Base-by-base conservation (phyloP, 2,113 vertebrate species). In the Riparia riparia region DNA sequence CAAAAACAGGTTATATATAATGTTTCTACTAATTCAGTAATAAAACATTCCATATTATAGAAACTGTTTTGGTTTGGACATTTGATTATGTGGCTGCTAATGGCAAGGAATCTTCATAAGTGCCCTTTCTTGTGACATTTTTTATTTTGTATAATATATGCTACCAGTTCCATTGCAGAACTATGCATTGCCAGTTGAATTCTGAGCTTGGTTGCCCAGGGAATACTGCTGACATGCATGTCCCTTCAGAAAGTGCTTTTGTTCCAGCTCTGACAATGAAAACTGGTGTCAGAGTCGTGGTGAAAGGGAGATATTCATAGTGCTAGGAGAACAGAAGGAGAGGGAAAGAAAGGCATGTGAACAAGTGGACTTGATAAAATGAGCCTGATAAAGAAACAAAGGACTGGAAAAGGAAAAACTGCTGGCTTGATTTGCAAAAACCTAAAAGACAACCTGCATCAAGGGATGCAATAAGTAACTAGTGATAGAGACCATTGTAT, bases 241-340 rank as follows among this genome's bases (percentile, higher is more conserved):
- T 45, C 68, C 56, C 68, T 83, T 96, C 73, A 90, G 91, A 94
- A 70, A 66, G 54, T 21, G 32, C 61, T 91, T 96, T 90, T 96
- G 82, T 96, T 96, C 78, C 39, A 73, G 71, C 58, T 80, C 58
- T 86, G 79, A 91, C 90, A 93, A 80, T 90, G 78, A 77, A 83
- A 96, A 90, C 63, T 85, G 50, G 6, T 91, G 63, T 74, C 82
- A 89, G 83, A 73, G 79, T 51, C 66, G 74, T 61, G 60, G 74
- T 92, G 80, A 89, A 95, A 92, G 86, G 42, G 41, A 81, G 76
- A 93, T 93, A 89, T 79, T 95, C 32, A 89, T 25, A 32, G 64
- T 17, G 25, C 70, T 73, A 42, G 61, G 61, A 82, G 77, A 89
- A 82, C 17, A 89, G 78, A 82, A 90, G 53, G 77, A 93, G 42